Evolutionary conservation across 2,888 invertebrate genomes (phyloP).

Genomic region (Elaeidobius kamerunicus): DNA sequence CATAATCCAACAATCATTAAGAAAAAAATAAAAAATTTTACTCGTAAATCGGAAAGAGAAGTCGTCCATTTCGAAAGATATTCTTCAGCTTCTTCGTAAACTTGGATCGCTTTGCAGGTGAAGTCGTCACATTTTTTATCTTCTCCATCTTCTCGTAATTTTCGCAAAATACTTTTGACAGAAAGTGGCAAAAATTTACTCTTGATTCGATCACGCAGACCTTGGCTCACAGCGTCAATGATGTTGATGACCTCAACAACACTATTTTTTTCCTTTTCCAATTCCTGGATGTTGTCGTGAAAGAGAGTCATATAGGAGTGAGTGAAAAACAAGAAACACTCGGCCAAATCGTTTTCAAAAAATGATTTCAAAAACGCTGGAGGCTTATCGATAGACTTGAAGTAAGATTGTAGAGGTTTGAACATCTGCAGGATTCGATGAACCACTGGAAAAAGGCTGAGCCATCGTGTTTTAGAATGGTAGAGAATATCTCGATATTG

Average conservation of each 20-base stretch:
- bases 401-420: slow-evolving; percentile 18
- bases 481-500: slow-evolving; percentile 2
- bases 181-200: slow-evolving; percentile 21
- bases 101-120: slow-evolving; percentile 12
- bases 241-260: slow-evolving; percentile 13
- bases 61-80: slow-evolving; percentile 13
- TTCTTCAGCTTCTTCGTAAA: slow-evolving; percentile 14
- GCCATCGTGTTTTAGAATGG: slow-evolving; percentile 16
- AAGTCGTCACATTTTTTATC: slow-evolving; percentile 14
- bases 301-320: slow-evolving; percentile 21
- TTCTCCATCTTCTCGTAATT: slow-evolving; percentile 15
- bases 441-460: slow-evolving; percentile 10
- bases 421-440: slow-evolving; percentile 14
- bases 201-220: slow-evolving; percentile 5
- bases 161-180: slow-evolving; percentile 14
- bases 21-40: no score
- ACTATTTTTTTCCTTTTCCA: slow-evolving; percentile 11
- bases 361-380: slow-evolving; percentile 17
- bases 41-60: no score
- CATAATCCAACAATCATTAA: no score
- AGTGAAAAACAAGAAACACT: slow-evolving; percentile 18
- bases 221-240: slow-evolving; percentile 12
- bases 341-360: slow-evolving; percentile 21
- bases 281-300: slow-evolving; percentile 18
- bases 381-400: slow-evolving; percentile 14